Evolutionary conservation across 2,888 invertebrate species (phyloP).

Genomic region (Nomada goodeniana): DNA sequence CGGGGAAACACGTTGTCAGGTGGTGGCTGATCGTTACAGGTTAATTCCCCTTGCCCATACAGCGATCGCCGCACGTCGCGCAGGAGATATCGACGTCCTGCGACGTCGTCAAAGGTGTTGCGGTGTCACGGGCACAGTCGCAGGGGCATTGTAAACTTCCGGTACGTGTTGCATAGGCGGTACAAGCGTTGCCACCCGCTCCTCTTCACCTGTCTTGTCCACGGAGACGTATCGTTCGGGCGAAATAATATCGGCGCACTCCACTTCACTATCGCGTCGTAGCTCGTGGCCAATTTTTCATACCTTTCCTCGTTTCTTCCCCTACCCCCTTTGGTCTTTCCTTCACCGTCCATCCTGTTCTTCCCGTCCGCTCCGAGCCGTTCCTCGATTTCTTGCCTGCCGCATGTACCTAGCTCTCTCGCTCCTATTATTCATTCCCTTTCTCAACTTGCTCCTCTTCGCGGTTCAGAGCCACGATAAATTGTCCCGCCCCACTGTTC

Average conservation of each 20-base stretch:
- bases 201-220: slow-evolving; percentile 14
- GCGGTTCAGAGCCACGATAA: slow-evolving; percentile 61
- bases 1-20: slow-evolving; percentile 37
- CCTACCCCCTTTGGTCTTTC: background rate
- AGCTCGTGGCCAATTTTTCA: slow-evolving; percentile 6
- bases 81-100: slow-evolving; percentile 16
- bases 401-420: background rate
- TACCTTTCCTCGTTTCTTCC: background rate
- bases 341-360: background rate
- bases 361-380: background rate
- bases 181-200: slow-evolving; percentile 26
- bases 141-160: slow-evolving; percentile 63
- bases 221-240: slow-evolving; percentile 32
- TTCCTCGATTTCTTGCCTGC: background rate
- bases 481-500: slow-evolving; percentile 47
- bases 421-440: slow-evolving; percentile 39
- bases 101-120: slow-evolving; percentile 48
- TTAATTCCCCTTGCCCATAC: slow-evolving; percentile 58
- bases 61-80: slow-evolving; percentile 40
- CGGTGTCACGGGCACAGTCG: slow-evolving; percentile 26
- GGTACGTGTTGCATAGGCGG: slow-evolving; percentile 39
- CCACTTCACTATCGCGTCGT: background rate
- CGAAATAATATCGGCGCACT: slow-evolving; percentile 50
- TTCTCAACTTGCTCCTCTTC: slow-evolving; percentile 21
- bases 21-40: slow-evolving; percentile 42